Base-by-base conservation (phyloP, 2,888 invertebrate genomes). In the Macaria liturata region DNA sequence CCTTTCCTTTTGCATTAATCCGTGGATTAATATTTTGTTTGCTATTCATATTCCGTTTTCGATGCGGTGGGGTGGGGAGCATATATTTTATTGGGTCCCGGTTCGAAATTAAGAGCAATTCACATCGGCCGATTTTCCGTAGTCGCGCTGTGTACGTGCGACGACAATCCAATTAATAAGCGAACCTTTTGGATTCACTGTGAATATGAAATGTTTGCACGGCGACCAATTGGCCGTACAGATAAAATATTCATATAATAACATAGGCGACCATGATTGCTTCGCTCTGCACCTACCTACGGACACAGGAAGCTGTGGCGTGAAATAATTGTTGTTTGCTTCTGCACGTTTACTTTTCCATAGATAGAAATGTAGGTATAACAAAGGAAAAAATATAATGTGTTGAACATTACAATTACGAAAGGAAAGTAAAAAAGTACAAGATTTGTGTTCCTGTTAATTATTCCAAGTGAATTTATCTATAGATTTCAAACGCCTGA, bases 141-240 rank as follows among this genome's bases (percentile, higher is more conserved):
- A 80, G 79, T 68, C 70, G 72, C 71, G 59, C 61, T 67, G 70
- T 65, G 71, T 73, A 78, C 80, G 79, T 80, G 81, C 74, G 73
- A 80, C 81, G 83, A 85, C 81, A 88, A 86, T 86, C 84, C 84
- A 86, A 85, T 88, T 88, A 88, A 86, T 87, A 86, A 87, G 83
- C 84, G 86, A 85, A 86, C 84, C 85, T 88, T 86, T 84, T 80
- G 83, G 75, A 86, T 82, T 81, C 86, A 80, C 81, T 71, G 81
- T 82, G 88, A 88, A 89, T 88, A 86, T 83, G 76, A 87, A 89
- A 87, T 84, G 79, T 86, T 85, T 83, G 77, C 73, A 68, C 76
- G 76, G 67, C 75, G 78, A 72, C 76, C 80, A 83, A 84, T 83
- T 78, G 84, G 79, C 77, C 78, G 76, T 81, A 78, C 76, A 81